Conservation (phyloP, 2,797 vertebrate species). For the Tarsius wallacei region DNA sequence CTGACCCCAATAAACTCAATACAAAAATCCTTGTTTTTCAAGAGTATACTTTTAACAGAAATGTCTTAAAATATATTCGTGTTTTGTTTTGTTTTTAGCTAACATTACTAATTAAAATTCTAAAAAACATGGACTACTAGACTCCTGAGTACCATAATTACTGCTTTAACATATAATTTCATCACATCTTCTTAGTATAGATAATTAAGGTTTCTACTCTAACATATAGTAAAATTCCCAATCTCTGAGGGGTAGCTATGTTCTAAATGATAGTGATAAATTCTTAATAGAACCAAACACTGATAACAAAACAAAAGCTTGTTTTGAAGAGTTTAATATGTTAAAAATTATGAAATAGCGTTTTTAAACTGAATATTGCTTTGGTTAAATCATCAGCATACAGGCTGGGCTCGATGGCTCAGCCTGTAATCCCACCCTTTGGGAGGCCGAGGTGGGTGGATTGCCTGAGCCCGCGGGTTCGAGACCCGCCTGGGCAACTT, state of each 20-base stretch:
- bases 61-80: constrained; percentile 61
- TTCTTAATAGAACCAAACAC: constrained; percentile 72
- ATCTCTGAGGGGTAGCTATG: constrained; percentile 75
- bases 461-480: no score
- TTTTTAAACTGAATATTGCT: not conserved
- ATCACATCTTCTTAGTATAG: constrained; percentile 57
- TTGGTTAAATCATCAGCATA: not conserved
- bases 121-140: constrained; percentile 60
- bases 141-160: constrained; percentile 77
- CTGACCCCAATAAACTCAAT: not conserved
- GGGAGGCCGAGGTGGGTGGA: no score
- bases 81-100: constrained; percentile 55
- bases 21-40: constrained; percentile 38
- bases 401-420: no score
- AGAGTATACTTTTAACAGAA: constrained; percentile 14
- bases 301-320: constrained; percentile 71
- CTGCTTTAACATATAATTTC: constrained; percentile 79
- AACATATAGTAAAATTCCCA: constrained; percentile 62
- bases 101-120: constrained; percentile 72
- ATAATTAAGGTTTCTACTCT: constrained; percentile 79
- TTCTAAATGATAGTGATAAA: constrained; percentile 79
- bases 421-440: no score
- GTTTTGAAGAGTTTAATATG: constrained; percentile 73
- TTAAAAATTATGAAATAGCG: not conserved
- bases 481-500: no score